These are phyloP conservation scores for Margarornis squamiger DNA, from an alignment of 2,797 vertebrate genomes.

Conservation along the genomic window DNA sequence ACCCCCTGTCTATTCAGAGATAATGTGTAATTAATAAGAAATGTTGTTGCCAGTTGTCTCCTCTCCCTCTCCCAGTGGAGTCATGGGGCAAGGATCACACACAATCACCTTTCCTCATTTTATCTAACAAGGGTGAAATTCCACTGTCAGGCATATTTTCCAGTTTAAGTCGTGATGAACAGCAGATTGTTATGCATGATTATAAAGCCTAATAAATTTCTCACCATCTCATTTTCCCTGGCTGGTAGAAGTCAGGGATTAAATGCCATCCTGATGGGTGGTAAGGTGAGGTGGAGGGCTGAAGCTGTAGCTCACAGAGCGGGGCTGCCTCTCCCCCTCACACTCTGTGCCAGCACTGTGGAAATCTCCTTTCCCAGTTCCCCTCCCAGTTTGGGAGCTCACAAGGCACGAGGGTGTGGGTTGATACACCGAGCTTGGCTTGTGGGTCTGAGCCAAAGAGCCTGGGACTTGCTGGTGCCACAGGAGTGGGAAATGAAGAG, in stretches of 20 bases:
- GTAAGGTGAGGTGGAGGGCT: neutral
- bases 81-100: neutral
- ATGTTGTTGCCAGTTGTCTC: neutral
- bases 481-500: neutral
- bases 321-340: neutral
- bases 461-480: neutral
- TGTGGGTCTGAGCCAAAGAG: neutral
- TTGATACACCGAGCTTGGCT: neutral
- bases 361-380: neutral
- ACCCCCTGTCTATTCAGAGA: neutral
- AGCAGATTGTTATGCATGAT: conserved; percentile 43
- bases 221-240: neutral
- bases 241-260: neutral
- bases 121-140: conserved; percentile 60
- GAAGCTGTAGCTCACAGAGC: neutral
- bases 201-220: conserved; percentile 41
- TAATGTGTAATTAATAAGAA: conserved; percentile 30
- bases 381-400: neutral
- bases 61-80: neutral
- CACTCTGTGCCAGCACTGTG: neutral
- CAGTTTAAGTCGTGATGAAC: conserved; percentile 2
- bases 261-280: neutral
- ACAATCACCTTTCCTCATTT: conserved; percentile 42
- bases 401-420: accelerated
- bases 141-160: conserved; percentile 49